Percentiles rank a stretch among this genome's conserved stretches.
Evolutionary conservation across 2,888 invertebrate species (phyloP).

Genomic region (Ctena decussata): DNA sequence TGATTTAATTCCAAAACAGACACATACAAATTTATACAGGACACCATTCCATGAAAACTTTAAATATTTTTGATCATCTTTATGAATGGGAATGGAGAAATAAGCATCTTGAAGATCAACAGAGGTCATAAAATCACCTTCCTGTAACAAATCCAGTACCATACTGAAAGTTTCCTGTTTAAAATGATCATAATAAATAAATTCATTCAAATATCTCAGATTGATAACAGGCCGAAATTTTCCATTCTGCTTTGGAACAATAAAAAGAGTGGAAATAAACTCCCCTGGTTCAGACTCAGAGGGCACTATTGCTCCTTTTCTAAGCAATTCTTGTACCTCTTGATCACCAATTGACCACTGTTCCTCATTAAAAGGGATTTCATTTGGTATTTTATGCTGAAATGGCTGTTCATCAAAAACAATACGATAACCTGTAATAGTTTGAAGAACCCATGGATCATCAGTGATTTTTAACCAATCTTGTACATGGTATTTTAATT

Average conservation of each 20-base stretch:
- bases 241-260: conserved; percentile 6
- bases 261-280: not conserved
- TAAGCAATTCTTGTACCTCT: not conserved
- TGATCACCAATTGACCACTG: not conserved
- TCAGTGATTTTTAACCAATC: conserved; percentile 24
- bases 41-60: too few relatives aligned
- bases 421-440: conserved; percentile 27
- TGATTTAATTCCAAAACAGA: conserved; percentile 36
- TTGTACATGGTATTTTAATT: not conserved
- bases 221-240: conserved; percentile 10
- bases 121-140: too few relatives aligned
- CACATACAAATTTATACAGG: conserved; percentile 32
- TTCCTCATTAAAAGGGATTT: conserved; percentile 14
- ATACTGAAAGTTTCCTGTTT: too few relatives aligned
- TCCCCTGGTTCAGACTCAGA: not conserved
- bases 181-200: too few relatives aligned
- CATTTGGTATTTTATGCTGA: conserved; percentile 21
- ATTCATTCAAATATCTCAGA: conserved; percentile 6
- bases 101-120: too few relatives aligned
- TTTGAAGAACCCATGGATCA: conserved; percentile 33
- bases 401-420: conserved; percentile 22
- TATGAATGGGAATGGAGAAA: too few relatives aligned
- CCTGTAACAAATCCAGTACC: too few relatives aligned
- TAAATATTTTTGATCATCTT: too few relatives aligned
- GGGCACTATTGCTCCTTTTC: conserved; percentile 36